Percentiles rank a stretch among this genome's conserved stretches.
These are phyloP conservation scores for Peromyscus californicus DNA, from an alignment of 2,113 vertebrate genomes.

Conservation along the genomic window DNA sequence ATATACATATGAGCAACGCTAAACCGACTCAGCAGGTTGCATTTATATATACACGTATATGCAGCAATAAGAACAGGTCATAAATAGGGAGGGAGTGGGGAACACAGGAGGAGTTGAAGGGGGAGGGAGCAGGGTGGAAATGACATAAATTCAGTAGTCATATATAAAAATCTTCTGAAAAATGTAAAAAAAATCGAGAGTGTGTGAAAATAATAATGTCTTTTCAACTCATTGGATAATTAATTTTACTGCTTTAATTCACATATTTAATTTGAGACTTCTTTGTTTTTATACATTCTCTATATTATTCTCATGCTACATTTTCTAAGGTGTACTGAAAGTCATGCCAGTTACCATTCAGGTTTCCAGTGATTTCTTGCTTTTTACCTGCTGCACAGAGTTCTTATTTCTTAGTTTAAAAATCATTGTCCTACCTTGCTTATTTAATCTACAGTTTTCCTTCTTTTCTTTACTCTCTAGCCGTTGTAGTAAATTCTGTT, in stretches of 20 bases:
- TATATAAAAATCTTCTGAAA: not conserved
- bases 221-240: not conserved
- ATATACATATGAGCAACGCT: not conserved
- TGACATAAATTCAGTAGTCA: not conserved
- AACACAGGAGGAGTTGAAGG: not conserved
- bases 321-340: not conserved
- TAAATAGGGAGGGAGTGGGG: not conserved
- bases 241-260: not conserved
- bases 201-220: not conserved
- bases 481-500: not conserved
- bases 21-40: not conserved
- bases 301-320: not conserved
- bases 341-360: not conserved
- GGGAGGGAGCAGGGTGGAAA: not conserved
- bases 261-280: conserved; percentile 20
- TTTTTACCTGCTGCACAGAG: not conserved
- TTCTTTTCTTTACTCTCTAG: not conserved
- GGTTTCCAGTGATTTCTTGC: not conserved
- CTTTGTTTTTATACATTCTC: not conserved
- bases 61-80: not conserved
- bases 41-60: not conserved
- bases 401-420: not conserved
- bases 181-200: not conserved
- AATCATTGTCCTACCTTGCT: not conserved
- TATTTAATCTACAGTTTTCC: not conserved